Percentiles rank a stretch among this genome's conserved stretches.
Evolutionary conservation across 2,113 vertebrate genomes (phyloP).

Genomic region (Cyanistes caeruleus): DNA sequence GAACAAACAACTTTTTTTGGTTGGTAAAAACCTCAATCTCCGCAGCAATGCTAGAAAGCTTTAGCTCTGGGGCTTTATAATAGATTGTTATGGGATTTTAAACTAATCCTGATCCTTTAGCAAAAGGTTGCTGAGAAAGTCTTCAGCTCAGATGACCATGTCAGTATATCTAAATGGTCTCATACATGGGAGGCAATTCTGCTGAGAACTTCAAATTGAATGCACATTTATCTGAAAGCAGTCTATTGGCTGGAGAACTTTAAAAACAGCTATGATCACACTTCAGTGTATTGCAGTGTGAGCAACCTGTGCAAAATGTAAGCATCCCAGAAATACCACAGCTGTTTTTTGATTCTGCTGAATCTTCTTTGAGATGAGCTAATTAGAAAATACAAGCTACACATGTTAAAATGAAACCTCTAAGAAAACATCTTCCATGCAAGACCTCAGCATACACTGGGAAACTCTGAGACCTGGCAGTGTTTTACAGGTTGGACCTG

Average conservation of each 20-base stretch:
- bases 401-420: not conserved
- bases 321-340: not conserved
- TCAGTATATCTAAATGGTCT: not conserved
- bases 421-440: not conserved
- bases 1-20: not conserved
- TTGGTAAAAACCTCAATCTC: not conserved
- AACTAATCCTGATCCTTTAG: not conserved
- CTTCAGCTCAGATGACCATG: not conserved
- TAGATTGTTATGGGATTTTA: not conserved
- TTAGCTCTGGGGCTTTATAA: not conserved
- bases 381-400: not conserved
- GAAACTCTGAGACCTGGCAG: not conserved
- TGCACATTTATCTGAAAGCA: not conserved
- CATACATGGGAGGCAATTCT: not conserved
- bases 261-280: not conserved
- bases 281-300: not conserved
- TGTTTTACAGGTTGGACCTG: not conserved
- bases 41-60: not conserved
- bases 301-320: not conserved
- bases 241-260: not conserved
- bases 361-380: not conserved
- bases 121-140: not conserved
- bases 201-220: not conserved
- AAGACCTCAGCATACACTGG: not conserved
- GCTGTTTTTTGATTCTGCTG: not conserved